Evolutionary conservation across 2,888 invertebrate genomes (phyloP).

Genomic region (Drepana falcataria): DNA sequence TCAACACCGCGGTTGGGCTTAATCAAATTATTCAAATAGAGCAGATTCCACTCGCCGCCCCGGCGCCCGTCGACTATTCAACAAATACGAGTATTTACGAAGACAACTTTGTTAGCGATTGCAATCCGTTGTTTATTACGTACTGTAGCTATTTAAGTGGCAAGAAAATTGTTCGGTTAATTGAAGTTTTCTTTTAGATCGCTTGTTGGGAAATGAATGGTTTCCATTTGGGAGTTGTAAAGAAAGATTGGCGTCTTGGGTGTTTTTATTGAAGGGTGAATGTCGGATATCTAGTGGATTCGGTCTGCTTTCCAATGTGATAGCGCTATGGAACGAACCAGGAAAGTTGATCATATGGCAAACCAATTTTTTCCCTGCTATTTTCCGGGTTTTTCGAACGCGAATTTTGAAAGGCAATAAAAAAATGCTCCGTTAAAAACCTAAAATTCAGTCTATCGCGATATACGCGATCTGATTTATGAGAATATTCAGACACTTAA

Average conservation of each 20-base stretch:
- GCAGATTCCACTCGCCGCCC: conserved; percentile 49
- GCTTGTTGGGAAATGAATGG: background rate
- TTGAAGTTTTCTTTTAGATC: conserved; percentile 4
- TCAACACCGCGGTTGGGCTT: conserved; percentile 37
- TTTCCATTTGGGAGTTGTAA: background rate
- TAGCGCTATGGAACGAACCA: background rate
- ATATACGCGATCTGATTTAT: conserved; percentile 13
- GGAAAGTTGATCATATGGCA: background rate
- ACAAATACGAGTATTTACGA: conserved; percentile 42
- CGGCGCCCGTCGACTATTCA: conserved; percentile 55
- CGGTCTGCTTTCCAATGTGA: background rate
- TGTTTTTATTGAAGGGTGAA: background rate
- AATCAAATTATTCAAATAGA: conserved; percentile 73
- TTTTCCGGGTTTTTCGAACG: too few relatives aligned
- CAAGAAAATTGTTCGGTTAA: conserved; percentile 1
- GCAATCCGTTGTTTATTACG: conserved; percentile 29
- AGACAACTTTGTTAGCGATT: conserved; percentile 33
- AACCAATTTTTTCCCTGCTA: background rate
- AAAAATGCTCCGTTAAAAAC: background rate
- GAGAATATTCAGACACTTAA: background rate
- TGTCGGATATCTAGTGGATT: background rate
- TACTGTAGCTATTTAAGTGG: conserved; percentile 1
- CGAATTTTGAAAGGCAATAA: too few relatives aligned
- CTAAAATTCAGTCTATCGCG: background rate
- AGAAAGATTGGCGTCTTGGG: background rate